Conservation (phyloP, 2,888 invertebrate genomes). For the Candidula unifasciata region DNA sequence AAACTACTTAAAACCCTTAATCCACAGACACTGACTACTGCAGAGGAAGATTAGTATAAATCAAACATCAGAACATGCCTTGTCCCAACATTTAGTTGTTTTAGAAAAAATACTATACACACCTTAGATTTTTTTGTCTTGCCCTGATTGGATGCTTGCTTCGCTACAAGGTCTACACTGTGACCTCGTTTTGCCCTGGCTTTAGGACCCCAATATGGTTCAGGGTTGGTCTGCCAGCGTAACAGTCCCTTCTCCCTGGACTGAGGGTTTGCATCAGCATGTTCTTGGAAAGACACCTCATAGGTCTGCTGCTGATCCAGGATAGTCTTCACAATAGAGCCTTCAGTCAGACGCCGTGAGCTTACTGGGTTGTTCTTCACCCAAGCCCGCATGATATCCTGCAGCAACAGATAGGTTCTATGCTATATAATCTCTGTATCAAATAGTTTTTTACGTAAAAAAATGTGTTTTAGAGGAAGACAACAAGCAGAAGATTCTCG, state of each 20-base stretch:
- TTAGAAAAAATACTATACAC: not conserved
- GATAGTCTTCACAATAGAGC: conserved; percentile 69
- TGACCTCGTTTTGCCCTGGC: conserved; percentile 81
- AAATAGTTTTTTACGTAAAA: too few relatives aligned
- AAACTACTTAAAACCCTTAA: too few relatives aligned
- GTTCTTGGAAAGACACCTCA: conserved; percentile 74
- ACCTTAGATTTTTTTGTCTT: conserved; percentile 41
- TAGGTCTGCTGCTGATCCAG: conserved; percentile 68
- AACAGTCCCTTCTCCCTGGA: conserved; percentile 86
- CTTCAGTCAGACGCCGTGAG: conserved; percentile 64
- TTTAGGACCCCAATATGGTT: conserved; percentile 94
- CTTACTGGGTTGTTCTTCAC: conserved; percentile 77
- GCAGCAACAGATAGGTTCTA: not conserved
- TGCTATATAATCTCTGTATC: too few relatives aligned
- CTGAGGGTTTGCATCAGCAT: conserved; percentile 87
- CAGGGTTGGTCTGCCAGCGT: conserved; percentile 89
- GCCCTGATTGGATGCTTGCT: conserved; percentile 44
- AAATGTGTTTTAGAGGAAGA: too few relatives aligned
- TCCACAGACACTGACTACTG: too few relatives aligned
- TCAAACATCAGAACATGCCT: too few relatives aligned
- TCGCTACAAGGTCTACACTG: conserved; percentile 40
- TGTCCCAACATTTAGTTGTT: too few relatives aligned
- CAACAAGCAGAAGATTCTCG: too few relatives aligned
- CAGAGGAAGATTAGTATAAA: too few relatives aligned
- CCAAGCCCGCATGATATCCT: conserved; percentile 89